phyloP scores from a whole-genome alignment of 1,140 invertebrate species.

The Acromyrmex echinatior region DNA sequence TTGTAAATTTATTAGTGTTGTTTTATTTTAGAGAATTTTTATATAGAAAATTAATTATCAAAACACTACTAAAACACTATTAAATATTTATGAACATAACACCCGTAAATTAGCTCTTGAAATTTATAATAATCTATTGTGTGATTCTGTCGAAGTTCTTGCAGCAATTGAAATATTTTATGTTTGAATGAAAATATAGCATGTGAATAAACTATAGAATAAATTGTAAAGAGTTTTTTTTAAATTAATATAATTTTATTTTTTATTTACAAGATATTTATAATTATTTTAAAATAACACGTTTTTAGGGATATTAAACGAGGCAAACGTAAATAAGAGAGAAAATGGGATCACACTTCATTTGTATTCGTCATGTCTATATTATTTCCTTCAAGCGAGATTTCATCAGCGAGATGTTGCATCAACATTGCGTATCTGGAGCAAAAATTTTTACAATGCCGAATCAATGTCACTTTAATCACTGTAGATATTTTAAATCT shows the following conservation, averaged over 20 bases:
- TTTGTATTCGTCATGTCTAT: slow-evolving; percentile 28
- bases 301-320: neutral
- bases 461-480: neutral
- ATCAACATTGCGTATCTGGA: slow-evolving; percentile 9
- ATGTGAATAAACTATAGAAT: neutral
- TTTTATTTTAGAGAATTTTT: slow-evolving; percentile 2
- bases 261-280: neutral
- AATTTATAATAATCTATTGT: neutral
- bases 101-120: neutral
- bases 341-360: slow-evolving; percentile 29
- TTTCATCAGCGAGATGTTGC: neutral
- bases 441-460: neutral
- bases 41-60: neutral
- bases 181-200: neutral
- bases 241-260: neutral
- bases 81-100: neutral
- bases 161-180: neutral
- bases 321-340: slow-evolving; percentile 33
- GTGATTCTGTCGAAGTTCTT: neutral
- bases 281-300: neutral
- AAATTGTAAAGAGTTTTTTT: neutral
- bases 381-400: slow-evolving; percentile 37
- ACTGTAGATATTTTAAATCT: neutral
- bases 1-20: neutral
- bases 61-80: neutral